Percentiles rank a stretch among this genome's conserved stretches.
Conservation (phyloP, 2,113 vertebrate genomes). For the Acrocephalus arundinaceus region DNA sequence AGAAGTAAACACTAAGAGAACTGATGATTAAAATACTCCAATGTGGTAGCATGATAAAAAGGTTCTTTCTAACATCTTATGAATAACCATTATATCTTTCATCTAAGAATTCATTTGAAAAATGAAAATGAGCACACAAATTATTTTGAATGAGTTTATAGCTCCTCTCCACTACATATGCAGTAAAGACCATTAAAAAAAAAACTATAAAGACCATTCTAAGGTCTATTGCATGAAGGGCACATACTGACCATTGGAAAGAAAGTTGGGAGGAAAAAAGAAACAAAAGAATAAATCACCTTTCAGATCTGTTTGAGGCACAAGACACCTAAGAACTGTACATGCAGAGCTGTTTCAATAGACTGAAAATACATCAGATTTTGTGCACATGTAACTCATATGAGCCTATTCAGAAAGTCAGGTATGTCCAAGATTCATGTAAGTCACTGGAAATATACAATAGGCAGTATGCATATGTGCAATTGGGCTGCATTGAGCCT, state of each 20-base stretch:
- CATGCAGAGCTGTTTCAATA: not conserved
- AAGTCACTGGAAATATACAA: not conserved
- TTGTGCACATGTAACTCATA: not conserved
- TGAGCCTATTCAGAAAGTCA: not conserved
- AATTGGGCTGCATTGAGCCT: not conserved
- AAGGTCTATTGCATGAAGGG: not conserved
- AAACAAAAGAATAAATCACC: not conserved
- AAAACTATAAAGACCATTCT: not conserved
- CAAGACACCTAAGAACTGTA: not conserved
- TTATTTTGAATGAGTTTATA: not conserved
- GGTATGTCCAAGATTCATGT: not conserved
- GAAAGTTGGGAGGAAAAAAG: not conserved
- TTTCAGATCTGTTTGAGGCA: not conserved
- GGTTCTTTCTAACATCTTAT: not conserved
- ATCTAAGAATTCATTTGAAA: not conserved
- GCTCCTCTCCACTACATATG: not conserved
- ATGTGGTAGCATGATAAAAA: not conserved
- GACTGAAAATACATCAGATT: not conserved
- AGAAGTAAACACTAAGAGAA: not conserved
- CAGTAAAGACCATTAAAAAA: not conserved
- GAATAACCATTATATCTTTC: not conserved
- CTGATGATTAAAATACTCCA: not conserved
- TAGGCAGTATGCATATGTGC: not conserved
- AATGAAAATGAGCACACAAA: not conserved
- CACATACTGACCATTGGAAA: not conserved